Base-by-base conservation (phyloP, 2,888 invertebrate genomes). In the Dioctria linearis region DNA sequence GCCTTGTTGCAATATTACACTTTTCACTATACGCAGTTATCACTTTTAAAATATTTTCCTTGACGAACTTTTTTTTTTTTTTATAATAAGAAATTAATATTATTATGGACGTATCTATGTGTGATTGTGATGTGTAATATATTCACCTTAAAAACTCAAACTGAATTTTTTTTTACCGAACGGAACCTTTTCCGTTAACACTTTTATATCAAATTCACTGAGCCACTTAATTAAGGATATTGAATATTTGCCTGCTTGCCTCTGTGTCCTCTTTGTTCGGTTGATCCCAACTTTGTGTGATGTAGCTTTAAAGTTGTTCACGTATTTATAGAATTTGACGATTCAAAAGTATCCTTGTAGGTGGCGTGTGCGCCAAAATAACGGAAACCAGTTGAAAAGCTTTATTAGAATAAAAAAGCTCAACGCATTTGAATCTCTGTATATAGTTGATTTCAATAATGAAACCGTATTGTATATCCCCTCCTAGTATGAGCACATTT, bases 201-300 rank as follows among this genome's bases (percentile, higher is more conserved):
- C 71, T 51, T 8, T n/a, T 54, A 66, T 51, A 51, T 51, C 43
- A 59, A 73, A 73, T 37, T 73, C 73, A 73, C 73, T 57, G 37
- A 57, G 57, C 40, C 73, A 57, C 76, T 63, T 76, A 37, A 39
- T 6, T 6, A 63, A 37, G 75, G 43, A 57, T 40, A 46, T 11
- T 75, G 25, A 25, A 25, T 54, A 13, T 42, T 42, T 59, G 42
- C 4, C 54, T 76, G 61, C 61, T 54, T n/a, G n/a, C 54, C 54
- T 65, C 37, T 78, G 65, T 78, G 66, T 54, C 66, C 46, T 79
- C 67, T 39, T 79, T 25, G 57, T 69, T 79, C 59, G 63, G 67
- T 71, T 71, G 71, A 71, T 79, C 67, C 79, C 54, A 61, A 79
- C 79, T 79, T 69, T 59, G 69, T 79, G 79, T 49, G 63, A 61